Evolutionary conservation across 1,140 invertebrate species (phyloP).

Genomic region (Drosophila kepulauana): DNA sequence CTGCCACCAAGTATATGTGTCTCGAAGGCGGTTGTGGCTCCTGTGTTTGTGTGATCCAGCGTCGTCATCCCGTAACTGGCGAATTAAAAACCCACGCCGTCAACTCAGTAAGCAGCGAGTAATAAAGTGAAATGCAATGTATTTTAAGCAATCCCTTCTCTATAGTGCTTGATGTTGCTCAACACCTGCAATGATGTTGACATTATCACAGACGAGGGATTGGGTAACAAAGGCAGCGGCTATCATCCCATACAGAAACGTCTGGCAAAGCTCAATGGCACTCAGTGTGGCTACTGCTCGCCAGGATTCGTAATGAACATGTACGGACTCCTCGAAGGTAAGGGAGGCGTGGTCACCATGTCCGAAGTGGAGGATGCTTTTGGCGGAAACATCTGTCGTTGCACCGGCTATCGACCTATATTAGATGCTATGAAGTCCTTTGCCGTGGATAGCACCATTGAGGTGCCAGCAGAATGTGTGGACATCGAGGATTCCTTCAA

Average conservation of each 20-base stretch:
- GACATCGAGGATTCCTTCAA: slow-evolving; percentile 77
- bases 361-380: slow-evolving; percentile 91
- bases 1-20: slow-evolving; percentile 93
- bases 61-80: slow-evolving; percentile 86
- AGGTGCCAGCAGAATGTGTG: slow-evolving; percentile 85
- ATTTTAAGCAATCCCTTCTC: background rate
- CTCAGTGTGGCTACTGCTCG: slow-evolving; percentile 93
- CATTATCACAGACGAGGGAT: slow-evolving; percentile 92
- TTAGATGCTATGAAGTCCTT: slow-evolving; percentile 93
- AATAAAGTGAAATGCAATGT: background rate
- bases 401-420: slow-evolving; percentile 95
- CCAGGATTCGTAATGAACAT: slow-evolving; percentile 95
- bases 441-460: slow-evolving; percentile 88
- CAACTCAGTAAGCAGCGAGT: slow-evolving; percentile 89
- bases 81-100: slow-evolving; percentile 87
- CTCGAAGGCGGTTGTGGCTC: slow-evolving; percentile 93
- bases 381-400: too few relatives aligned
- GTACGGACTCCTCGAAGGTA: slow-evolving; percentile 88
- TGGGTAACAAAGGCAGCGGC: slow-evolving; percentile 89
- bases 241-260: slow-evolving; percentile 90
- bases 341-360: slow-evolving; percentile 87
- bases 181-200: slow-evolving; percentile 90
- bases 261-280: slow-evolving; percentile 90
- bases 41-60: slow-evolving; percentile 89
- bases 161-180: slow-evolving; percentile 89